These are phyloP conservation scores for Troides oblongomaculatus DNA, from an alignment of 2,888 invertebrate species.

Conservation along the genomic window DNA sequence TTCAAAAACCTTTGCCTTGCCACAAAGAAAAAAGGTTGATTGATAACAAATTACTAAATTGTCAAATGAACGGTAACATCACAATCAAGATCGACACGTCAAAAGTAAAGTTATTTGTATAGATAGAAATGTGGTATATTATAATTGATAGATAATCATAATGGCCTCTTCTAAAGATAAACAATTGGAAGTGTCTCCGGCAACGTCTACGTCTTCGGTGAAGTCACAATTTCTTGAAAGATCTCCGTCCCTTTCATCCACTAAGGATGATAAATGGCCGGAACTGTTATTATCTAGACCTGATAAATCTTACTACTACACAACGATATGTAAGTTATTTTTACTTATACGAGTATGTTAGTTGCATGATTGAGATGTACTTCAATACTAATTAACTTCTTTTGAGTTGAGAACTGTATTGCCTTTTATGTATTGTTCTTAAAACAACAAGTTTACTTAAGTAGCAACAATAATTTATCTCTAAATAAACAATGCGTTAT, in stretches of 20 bases:
- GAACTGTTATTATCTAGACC: conserved; percentile 72
- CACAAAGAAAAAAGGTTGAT: background rate
- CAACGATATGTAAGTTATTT: conserved; percentile 60
- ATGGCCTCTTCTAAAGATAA: conserved; percentile 66
- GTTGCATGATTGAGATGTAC: too few species aligned
- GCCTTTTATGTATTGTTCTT: too few species aligned
- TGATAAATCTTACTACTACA: conserved; percentile 67
- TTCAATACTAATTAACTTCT: too few species aligned
- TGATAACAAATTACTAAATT: conserved; percentile 1
- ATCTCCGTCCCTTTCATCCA: conserved; percentile 64
- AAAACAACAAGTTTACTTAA: too few species aligned
- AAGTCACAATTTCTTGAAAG: conserved; percentile 60
- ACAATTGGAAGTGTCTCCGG: conserved; percentile 56
- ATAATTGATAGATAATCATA: conserved; percentile 40
- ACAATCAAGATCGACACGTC: conserved; percentile 6
- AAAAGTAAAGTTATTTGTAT: conserved; percentile 25
- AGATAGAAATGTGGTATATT: conserved; percentile 44
- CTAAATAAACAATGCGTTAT: too few species aligned
- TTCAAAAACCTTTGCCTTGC: too few species aligned
- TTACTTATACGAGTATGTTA: too few species aligned
- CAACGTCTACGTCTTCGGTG: conserved; percentile 60
- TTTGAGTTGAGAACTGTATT: too few species aligned
- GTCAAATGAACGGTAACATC: background rate
- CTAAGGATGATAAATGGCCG: conserved; percentile 74
- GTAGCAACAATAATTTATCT: too few species aligned